A percentile compares a stretch with the other conserved stretches of the same genome.
Evolutionary conservation across 2,113 vertebrate species (phyloP).

Genomic region (Sebastes fasciatus): DNA sequence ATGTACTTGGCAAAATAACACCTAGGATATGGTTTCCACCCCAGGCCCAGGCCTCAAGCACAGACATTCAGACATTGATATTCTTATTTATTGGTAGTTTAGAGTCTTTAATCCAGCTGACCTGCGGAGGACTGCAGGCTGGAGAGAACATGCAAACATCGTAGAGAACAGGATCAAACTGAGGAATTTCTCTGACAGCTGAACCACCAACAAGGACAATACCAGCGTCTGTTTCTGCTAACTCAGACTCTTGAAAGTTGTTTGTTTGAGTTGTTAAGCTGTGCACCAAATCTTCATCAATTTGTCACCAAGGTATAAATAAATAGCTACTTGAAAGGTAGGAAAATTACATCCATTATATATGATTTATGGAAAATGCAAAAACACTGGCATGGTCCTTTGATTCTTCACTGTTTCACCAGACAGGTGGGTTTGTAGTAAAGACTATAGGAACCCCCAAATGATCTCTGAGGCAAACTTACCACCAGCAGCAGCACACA

Average conservation of each 20-base stretch:
- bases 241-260: no score
- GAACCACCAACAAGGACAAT: not conserved
- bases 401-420: not conserved
- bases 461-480: not conserved
- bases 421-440: not conserved
- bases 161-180: not conserved
- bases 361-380: no score
- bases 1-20: constrained; percentile 1
- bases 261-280: no score
- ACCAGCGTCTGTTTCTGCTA: not conserved
- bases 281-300: no score
- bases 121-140: not conserved
- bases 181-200: not conserved
- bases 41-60: not conserved
- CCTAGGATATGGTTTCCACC: not conserved
- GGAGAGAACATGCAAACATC: not conserved
- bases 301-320: no score
- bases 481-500: not conserved
- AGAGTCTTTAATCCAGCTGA: constrained; percentile 8
- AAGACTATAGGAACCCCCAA: not conserved
- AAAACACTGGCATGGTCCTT: not conserved
- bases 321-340: no score
- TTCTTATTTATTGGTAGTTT: constrained; percentile 2
- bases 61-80: not conserved
- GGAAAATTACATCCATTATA: not conserved